Base-by-base conservation (phyloP, 2,113 vertebrate genomes). In the Pitta sordida region DNA sequence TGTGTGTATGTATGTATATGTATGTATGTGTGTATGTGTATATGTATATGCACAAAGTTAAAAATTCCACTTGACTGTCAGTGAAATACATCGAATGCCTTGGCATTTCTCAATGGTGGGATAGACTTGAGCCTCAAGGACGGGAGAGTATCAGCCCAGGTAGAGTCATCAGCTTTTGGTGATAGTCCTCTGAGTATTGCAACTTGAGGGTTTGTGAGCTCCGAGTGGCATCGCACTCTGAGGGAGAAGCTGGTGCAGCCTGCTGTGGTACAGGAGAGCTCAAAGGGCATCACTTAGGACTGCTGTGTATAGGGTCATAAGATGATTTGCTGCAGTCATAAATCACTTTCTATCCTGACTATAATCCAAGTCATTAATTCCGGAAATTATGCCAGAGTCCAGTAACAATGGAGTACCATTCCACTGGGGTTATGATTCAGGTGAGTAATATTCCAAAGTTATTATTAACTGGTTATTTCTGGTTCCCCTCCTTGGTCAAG, bases 101-200 rank as follows among this genome's bases (percentile, higher is more conserved):
- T 46, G 20, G 29, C 20, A 41, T 46, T 79, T 65, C 44, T 73
- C 52, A 34, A 0, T 30, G n/a, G n/a, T 30, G n/a, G n/a, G 20
- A 39, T n/a, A 79, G 17, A 29, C 37, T 71, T 46, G 23, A 26
- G 39, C 44, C 13, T 53, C 23, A 26, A 32, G 69, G 44, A 34
- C 17, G 46, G 52, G 34, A 13, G 24, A 4, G 30, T 26, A 34
- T 34, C 0, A 0, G 7, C 52, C 37, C 21, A 27, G 24, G 16
- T 21, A 10, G 7, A 13, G 18, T 32, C 37, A 39, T 52, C 65
- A 65, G 24, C 44, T 79, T 65, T 65, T 59, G 39, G 17, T 39
- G 20, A 46, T 44, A 71, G 29, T 46, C 24, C 5, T 59, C 29
- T 9, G 4, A 13, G 16, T 48, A 30, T 15, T 21, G 29, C 39